A percentile compares a stretch with the other conserved stretches of the same genome.
These are phyloP conservation scores for Bambusicola thoracicus DNA, from an alignment of 2,113 vertebrate genomes.

Conservation along the genomic window DNA sequence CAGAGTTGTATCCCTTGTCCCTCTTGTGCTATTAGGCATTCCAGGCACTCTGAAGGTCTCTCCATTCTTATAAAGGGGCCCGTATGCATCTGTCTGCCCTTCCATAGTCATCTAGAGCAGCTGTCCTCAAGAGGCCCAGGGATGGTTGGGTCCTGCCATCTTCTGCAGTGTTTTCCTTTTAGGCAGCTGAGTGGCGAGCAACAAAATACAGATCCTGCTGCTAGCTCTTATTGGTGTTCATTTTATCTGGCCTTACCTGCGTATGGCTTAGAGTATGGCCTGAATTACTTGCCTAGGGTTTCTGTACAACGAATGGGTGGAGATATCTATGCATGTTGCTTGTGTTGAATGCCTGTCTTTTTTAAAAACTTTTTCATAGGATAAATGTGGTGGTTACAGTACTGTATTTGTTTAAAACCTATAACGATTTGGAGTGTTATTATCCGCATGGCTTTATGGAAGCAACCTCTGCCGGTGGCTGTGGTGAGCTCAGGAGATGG, in stretches of 20 bases:
- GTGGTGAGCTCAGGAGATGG: rapidly evolving
- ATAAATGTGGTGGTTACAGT: too few species aligned
- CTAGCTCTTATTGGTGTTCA: neutral
- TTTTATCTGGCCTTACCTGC: neutral
- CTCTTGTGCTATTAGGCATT: neutral
- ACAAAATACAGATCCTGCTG: neutral
- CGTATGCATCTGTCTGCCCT: neutral
- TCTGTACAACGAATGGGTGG: rapidly evolving
- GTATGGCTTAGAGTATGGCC: neutral
- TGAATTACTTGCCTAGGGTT: neutral
- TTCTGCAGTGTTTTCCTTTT: neutral
- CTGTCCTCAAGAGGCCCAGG: neutral
- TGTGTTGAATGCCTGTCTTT: neutral
- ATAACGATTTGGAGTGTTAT: rapidly evolving
- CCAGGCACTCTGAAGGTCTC: neutral
- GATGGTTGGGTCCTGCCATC: neutral
- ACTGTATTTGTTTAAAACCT: neutral
- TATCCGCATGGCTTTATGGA: neutral
- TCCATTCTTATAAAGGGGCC: neutral
- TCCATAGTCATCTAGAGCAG: neutral
- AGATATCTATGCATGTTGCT: neutral
- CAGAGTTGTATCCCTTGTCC: rapidly evolving
- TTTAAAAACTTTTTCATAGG: neutral
- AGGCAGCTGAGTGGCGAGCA: neutral
- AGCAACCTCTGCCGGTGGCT: neutral